Conservation (phyloP, 2,113 vertebrate species). For the Tachysurus fulvidraco region DNA sequence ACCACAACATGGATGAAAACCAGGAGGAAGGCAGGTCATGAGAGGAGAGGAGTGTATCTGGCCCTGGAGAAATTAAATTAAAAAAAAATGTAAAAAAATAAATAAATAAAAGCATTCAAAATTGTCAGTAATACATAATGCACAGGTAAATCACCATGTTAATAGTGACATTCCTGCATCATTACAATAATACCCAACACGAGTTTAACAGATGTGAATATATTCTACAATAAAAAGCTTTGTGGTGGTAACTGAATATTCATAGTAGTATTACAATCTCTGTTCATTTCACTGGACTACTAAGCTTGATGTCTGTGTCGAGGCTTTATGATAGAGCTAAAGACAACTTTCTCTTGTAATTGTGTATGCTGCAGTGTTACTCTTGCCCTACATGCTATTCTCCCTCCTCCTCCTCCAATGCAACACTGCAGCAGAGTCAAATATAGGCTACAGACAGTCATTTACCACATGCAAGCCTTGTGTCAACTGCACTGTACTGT, state of each 20-base stretch:
- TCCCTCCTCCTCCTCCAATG: background rate
- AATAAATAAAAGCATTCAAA: background rate
- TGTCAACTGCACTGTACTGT: background rate
- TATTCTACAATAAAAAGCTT: background rate
- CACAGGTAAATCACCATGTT: background rate
- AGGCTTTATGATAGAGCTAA: background rate
- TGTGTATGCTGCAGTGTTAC: background rate
- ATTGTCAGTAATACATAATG: background rate
- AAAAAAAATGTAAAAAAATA: too few relatives aligned
- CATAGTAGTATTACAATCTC: background rate
- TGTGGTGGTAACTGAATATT: background rate
- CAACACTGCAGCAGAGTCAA: conserved; percentile 17
- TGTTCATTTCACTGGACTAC: background rate
- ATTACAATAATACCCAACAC: background rate
- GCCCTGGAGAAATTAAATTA: background rate
- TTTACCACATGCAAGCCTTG: background rate
- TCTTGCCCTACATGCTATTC: background rate
- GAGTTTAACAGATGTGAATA: background rate
- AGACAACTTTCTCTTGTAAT: background rate
- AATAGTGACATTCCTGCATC: background rate
- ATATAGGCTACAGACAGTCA: conserved; percentile 18
- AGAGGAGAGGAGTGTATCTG: background rate
- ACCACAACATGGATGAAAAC: background rate
- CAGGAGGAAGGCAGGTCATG: background rate
- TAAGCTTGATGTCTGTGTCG: background rate